Conservation (phyloP, 1,140 invertebrate genomes). For the Scylla paramamosain region DNA sequence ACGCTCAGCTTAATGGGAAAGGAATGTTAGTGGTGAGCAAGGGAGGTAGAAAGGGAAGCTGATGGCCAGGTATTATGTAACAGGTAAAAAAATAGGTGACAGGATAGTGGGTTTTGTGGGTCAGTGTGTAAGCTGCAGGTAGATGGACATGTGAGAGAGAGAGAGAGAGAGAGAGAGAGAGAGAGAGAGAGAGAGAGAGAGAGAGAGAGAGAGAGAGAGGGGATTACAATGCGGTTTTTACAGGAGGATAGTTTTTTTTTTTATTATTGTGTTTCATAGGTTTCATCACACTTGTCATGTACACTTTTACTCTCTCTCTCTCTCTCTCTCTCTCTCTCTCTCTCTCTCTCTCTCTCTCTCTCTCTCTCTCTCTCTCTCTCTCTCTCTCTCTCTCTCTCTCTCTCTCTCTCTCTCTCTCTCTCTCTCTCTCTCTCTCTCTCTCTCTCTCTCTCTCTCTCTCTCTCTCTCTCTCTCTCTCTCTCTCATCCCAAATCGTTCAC, state of each 20-base stretch:
- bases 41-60: not conserved
- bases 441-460: constrained; percentile 38
- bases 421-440: constrained; percentile 41
- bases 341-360: constrained; percentile 34
- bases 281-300: not conserved
- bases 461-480: constrained; percentile 52
- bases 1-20: too few relatives aligned
- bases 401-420: constrained; percentile 24
- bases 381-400: not conserved
- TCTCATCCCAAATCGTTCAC: not conserved
- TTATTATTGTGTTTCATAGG: not conserved
- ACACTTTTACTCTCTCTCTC: not conserved
- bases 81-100: not conserved
- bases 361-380: not conserved
- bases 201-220: too few relatives aligned
- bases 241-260: too few relatives aligned
- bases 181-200: too few relatives aligned
- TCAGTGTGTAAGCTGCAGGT: not conserved
- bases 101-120: not conserved
- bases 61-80: not conserved
- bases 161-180: too few relatives aligned
- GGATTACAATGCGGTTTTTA: too few relatives aligned
- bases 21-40: not conserved
- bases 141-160: not conserved
- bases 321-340: constrained; percentile 29